phyloP scores from a whole-genome alignment of 92 coral and sea anemone species.

The Umimayanthus chanpuru region DNA sequence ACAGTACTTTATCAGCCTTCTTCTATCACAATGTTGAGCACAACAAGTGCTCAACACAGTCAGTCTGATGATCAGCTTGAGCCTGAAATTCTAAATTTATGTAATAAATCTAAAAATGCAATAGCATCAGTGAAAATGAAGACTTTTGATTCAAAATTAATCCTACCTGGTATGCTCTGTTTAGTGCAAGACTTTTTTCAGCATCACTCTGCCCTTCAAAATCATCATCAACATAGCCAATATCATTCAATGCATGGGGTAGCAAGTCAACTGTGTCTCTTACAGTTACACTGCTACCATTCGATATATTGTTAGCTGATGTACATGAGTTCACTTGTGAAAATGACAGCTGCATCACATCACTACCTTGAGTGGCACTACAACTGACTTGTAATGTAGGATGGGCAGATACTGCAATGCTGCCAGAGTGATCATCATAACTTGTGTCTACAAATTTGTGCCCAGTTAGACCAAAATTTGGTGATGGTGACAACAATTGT shows the following conservation, averaged over 20 bases:
- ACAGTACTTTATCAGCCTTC: no score
- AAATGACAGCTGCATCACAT: not conserved
- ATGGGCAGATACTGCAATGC: not conserved
- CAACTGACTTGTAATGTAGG: not conserved
- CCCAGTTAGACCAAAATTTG: not conserved
- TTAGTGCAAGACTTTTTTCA: constrained; percentile 25
- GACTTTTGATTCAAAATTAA: not conserved
- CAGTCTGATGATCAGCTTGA: no score
- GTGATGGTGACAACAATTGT: not conserved
- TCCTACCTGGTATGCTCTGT: constrained; percentile 34
- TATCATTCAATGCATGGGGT: not conserved
- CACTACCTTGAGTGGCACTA: not conserved
- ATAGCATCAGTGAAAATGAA: no score
- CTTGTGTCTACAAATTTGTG: not conserved
- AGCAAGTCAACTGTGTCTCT: not conserved
- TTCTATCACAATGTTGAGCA: no score
- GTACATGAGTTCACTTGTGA: not conserved
- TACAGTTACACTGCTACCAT: not conserved
- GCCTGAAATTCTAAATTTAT: no score
- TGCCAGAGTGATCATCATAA: not conserved
- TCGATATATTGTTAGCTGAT: not conserved
- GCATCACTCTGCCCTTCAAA: constrained; percentile 9
- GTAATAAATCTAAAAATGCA: no score
- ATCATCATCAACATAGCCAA: not conserved
- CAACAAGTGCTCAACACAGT: no score